Conservation (phyloP, 2,797 vertebrate species). For the Cyprinella venusta region DNA sequence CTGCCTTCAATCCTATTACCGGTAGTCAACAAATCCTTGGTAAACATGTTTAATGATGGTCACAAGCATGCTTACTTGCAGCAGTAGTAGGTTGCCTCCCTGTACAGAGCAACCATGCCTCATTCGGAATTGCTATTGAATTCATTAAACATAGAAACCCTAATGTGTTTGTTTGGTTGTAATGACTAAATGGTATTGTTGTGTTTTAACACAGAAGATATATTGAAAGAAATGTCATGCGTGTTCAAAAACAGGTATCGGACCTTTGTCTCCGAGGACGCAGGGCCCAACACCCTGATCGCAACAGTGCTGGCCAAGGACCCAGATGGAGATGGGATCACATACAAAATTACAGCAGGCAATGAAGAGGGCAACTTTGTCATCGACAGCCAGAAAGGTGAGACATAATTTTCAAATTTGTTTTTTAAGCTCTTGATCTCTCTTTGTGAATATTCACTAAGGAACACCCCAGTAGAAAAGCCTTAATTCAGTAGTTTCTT, state of each 20-base stretch:
- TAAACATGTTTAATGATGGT: background rate
- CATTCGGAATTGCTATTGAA: background rate
- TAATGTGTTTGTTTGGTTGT: background rate
- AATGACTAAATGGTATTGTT: background rate
- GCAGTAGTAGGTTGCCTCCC: background rate
- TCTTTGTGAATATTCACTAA: background rate
- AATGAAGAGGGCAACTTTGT: conserved; percentile 89
- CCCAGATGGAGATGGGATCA: conserved; percentile 87
- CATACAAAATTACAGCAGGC: conserved; percentile 83
- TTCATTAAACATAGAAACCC: background rate
- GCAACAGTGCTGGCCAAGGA: conserved; percentile 89
- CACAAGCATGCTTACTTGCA: background rate
- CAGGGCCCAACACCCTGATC: conserved; percentile 86
- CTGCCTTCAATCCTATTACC: background rate
- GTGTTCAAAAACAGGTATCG: conserved; percentile 78
- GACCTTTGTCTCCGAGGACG: conserved; percentile 91
- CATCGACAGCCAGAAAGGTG: conserved; percentile 90
- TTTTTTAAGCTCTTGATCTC: background rate
- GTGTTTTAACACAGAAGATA: background rate
- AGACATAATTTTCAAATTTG: conserved; percentile 14
- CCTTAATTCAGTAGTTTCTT: background rate
- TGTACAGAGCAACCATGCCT: background rate
- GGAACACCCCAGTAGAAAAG: background rate
- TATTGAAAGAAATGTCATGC: conserved; percentile 30
- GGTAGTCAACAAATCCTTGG: background rate